Evolutionary conservation across 2,888 invertebrate species (phyloP).

Genomic region (Acrobasis consociella): DNA sequence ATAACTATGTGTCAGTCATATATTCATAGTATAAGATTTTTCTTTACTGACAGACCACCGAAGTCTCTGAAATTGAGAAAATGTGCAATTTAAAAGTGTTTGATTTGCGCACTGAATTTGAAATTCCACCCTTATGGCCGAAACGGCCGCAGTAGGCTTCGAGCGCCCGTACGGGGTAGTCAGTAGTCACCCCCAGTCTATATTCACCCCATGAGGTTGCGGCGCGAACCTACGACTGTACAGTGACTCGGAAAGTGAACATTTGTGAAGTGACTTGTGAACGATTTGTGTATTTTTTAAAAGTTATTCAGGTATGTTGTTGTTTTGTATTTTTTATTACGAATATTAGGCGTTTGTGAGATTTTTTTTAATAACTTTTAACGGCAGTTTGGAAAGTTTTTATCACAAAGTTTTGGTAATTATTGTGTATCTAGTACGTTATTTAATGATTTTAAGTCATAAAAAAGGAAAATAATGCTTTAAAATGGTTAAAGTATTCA

Average conservation of each 20-base stretch:
- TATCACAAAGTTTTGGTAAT: too few species aligned
- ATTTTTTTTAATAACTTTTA: background rate
- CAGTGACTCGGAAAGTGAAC: conserved; percentile 7
- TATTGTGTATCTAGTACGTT: too few species aligned
- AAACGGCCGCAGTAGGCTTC: conserved; percentile 1
- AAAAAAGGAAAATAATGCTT: too few species aligned
- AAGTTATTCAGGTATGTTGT: conserved; percentile 6
- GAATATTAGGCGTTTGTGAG: background rate
- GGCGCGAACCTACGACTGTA: background rate
- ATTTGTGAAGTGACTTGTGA: conserved; percentile 1
- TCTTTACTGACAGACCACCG: background rate
- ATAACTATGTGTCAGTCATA: too few species aligned
- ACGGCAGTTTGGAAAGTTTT: too few species aligned
- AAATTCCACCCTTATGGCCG: background rate
- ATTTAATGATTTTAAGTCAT: too few species aligned
- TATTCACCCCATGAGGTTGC: background rate
- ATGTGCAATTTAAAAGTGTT: background rate
- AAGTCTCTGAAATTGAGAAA: background rate
- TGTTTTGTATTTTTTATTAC: background rate
- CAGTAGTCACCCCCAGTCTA: conserved; percentile 10
- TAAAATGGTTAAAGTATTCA: too few species aligned
- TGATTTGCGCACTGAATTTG: background rate
- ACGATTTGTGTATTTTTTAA: background rate
- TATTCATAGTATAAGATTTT: too few species aligned
- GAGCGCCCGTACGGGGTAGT: conserved; percentile 3